These are phyloP conservation scores for Ianthella basta DNA, from an alignment of 37 sponge, comb jelly and placozoan species.

Conservation along the genomic window DNA sequence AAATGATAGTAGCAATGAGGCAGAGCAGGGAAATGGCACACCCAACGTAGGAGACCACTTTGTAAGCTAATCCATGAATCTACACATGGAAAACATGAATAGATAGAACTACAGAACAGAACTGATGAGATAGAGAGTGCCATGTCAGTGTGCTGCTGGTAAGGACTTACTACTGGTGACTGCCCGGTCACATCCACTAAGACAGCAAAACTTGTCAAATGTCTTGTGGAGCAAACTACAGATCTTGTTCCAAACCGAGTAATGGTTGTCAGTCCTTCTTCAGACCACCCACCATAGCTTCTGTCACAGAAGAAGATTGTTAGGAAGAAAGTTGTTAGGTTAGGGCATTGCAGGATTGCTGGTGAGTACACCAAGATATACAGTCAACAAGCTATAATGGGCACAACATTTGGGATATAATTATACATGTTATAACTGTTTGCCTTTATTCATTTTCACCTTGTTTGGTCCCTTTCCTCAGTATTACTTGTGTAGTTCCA, in stretches of 20 bases:
- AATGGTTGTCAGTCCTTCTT: not conserved
- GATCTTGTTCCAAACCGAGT: not conserved
- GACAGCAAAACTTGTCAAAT: constrained; percentile 25
- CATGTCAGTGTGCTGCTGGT: not conserved
- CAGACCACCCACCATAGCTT: not conserved
- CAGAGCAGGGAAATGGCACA: too few relatives aligned
- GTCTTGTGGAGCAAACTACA: constrained; percentile 1
- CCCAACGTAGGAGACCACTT: too few relatives aligned
- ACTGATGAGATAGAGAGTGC: not conserved
- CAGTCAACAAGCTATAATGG: not conserved
- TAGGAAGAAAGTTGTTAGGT: too few relatives aligned
- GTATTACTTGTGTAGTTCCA: too few relatives aligned
- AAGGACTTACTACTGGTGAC: not conserved
- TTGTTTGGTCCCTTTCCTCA: too few relatives aligned
- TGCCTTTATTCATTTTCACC: too few relatives aligned
- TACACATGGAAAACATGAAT: not conserved
- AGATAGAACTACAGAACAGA: not conserved
- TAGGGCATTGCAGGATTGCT: too few relatives aligned
- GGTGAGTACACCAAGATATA: not conserved
- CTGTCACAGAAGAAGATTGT: not conserved
- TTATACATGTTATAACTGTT: too few relatives aligned
- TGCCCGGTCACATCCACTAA: not conserved
- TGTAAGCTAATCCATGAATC: too few relatives aligned
- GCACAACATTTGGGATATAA: not conserved
- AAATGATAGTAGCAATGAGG: too few relatives aligned